These are phyloP conservation scores for Ranitomeya imitator DNA, from an alignment of 2,113 vertebrate genomes.

Conservation along the genomic window DNA sequence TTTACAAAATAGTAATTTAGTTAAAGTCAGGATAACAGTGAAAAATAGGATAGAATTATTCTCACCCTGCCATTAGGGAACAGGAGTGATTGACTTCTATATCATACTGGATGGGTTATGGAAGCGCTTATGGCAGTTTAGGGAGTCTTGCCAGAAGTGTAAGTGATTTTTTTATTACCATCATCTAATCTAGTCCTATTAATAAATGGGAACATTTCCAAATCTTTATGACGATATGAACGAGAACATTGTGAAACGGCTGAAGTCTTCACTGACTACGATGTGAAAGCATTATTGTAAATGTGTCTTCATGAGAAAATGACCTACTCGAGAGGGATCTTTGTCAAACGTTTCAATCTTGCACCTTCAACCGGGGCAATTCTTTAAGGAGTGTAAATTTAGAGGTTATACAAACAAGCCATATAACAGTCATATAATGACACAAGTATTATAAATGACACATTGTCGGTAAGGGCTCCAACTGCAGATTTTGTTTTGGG, in stretches of 20 bases:
- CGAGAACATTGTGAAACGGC: background rate
- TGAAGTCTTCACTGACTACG: background rate
- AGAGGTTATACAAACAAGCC: background rate
- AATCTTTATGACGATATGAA: constrained; percentile 30
- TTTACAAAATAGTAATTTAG: background rate
- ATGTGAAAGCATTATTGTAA: background rate
- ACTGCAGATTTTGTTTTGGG: background rate
- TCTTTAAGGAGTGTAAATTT: background rate
- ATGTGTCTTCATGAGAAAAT: background rate
- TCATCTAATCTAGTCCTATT: constrained; percentile 46
- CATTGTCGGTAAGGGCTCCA: background rate
- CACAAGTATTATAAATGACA: background rate
- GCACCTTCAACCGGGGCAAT: background rate
- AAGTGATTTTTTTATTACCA: constrained; percentile 47
- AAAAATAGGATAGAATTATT: background rate
- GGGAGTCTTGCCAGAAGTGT: constrained; percentile 38
- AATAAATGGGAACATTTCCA: constrained; percentile 41
- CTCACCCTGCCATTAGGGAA: constrained; percentile 14
- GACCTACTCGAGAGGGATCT: background rate
- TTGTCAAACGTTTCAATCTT: background rate
- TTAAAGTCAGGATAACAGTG: background rate
- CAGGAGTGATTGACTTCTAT: constrained; percentile 16
- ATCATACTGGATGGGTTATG: constrained; percentile 17
- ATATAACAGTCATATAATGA: background rate
- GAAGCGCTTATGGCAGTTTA: constrained; percentile 27